Evolutionary conservation across 2,888 invertebrate genomes (phyloP).

Genomic region (Steinernema carpocapsae): DNA sequence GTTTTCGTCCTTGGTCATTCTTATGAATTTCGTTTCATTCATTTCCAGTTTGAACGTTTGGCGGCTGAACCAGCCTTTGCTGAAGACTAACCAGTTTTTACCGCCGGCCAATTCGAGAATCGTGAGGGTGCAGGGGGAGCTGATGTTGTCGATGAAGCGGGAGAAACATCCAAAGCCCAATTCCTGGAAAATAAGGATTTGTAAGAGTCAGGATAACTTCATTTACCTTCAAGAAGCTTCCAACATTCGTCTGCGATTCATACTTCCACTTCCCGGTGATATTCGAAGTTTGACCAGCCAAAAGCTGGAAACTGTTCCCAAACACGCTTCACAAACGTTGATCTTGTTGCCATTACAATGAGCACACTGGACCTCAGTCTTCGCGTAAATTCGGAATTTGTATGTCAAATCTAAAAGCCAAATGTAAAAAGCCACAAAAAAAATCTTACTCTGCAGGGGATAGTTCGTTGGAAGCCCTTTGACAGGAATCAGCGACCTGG

Average conservation of each 20-base stretch:
- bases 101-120: neutral
- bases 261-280: neutral
- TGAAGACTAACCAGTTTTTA: neutral
- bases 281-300: neutral
- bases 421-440: neutral
- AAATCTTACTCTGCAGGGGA: neutral
- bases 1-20: neutral
- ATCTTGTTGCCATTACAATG: neutral
- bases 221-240: neutral
- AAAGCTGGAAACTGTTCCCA: neutral
- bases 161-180: neutral
- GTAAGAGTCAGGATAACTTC: neutral
- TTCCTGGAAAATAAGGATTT: neutral
- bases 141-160: neutral
- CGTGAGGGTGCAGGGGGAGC: neutral
- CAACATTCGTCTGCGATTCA: neutral
- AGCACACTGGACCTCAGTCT: neutral
- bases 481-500: neutral
- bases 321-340: neutral
- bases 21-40: neutral
- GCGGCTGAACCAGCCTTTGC: neutral
- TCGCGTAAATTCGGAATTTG: neutral
- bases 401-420: neutral
- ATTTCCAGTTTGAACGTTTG: neutral
- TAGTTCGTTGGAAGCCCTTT: constrained; percentile 4